These are phyloP conservation scores for Lepidonotus clava DNA, from an alignment of 2,888 invertebrate species.

Conservation along the genomic window DNA sequence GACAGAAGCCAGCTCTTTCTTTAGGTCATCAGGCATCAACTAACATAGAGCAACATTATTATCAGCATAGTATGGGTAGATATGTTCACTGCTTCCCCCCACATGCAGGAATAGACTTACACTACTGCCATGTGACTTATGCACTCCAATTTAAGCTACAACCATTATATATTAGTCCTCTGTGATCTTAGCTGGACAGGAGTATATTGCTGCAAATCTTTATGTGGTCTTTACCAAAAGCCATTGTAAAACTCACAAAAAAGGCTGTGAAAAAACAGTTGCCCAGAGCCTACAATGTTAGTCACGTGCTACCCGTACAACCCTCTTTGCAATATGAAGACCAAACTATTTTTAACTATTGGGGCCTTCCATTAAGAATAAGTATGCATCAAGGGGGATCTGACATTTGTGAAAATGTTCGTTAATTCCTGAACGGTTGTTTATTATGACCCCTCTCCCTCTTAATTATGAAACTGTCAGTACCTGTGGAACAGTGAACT, in stretches of 20 bases:
- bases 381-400: neutral
- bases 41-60: neutral
- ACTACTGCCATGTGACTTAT: neutral
- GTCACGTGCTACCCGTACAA: neutral
- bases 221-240: too few species aligned
- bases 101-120: neutral
- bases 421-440: neutral
- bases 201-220: neutral
- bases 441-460: neutral
- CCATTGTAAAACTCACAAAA: too few species aligned
- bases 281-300: too few species aligned
- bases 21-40: constrained; percentile 11
- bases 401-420: neutral
- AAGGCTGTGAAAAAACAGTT: too few species aligned
- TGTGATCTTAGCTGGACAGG: neutral
- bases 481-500: constrained; percentile 67
- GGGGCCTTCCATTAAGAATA: neutral
- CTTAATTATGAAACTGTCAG: neutral
- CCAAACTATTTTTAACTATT: neutral
- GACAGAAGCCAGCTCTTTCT: constrained; percentile 2
- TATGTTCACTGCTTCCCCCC: too few species aligned
- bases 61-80: too few species aligned
- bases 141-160: neutral
- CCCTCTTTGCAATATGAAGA: too few species aligned
- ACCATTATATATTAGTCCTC: neutral